phyloP scores from a whole-genome alignment of 2,888 invertebrate genomes.

The Agrochola macilenta region DNA sequence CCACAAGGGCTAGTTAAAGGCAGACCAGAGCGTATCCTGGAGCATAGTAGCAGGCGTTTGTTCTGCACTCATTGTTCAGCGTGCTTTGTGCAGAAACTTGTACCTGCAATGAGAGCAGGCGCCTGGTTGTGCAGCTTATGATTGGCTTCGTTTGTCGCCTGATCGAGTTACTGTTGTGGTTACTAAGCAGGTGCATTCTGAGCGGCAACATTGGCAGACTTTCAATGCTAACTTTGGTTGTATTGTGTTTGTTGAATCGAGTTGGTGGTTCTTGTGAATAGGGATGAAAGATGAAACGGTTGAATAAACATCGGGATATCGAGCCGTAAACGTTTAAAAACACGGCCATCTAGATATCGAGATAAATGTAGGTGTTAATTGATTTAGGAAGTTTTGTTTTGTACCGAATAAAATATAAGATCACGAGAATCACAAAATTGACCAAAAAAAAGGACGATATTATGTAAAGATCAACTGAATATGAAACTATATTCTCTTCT shows the following conservation, averaged over 20 bases:
- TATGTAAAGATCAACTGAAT: neutral
- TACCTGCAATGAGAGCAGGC: constrained; percentile 61
- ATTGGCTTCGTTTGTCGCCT: constrained; percentile 52
- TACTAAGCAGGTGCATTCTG: neutral
- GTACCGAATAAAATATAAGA: neutral
- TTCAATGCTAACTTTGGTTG: neutral
- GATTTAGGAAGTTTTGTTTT: neutral
- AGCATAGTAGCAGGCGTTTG: constrained; percentile 64
- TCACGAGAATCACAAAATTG: neutral
- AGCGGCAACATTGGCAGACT: constrained; percentile 1
- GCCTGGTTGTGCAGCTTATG: constrained; percentile 55
- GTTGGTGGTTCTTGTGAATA: neutral
- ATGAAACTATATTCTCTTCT: neutral
- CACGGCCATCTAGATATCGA: neutral
- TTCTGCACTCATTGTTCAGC: constrained; percentile 62
- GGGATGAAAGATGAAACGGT: neutral
- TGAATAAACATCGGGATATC: neutral
- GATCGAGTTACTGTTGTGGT: constrained; percentile 23
- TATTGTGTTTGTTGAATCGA: neutral
- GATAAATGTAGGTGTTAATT: neutral
- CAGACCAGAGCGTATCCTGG: constrained; percentile 67
- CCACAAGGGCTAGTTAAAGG: constrained; percentile 65
- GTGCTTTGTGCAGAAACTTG: constrained; percentile 64
- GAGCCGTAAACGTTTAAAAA: neutral
- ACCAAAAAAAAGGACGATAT: no score